Evolutionary conservation across 2,113 vertebrate genomes (phyloP), one percentile per base, ranked within the genome.

Genomic region (Heterocephalus glaber): DNA sequence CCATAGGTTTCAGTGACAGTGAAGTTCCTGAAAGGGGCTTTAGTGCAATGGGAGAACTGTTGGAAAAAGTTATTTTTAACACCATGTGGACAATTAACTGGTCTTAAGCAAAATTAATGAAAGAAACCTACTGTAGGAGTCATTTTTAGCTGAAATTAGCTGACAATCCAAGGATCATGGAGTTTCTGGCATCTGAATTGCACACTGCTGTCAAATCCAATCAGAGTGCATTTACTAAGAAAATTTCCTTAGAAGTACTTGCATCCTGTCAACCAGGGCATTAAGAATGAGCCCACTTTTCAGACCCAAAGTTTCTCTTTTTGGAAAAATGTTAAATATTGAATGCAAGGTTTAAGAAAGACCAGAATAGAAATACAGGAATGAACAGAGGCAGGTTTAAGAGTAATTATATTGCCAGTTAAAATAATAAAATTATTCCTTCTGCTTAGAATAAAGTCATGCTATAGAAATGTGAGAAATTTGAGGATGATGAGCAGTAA

Each of bases 61-160:
- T 66, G 65, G 35, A 68, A 93, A 94, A 82, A 24, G 20, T 68
- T 56, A 54, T 72, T 94, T 83, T 92, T 92, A 94, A 97, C 65
- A 81, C 35, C 56, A 28, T 77, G 52, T 30, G 54, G 56, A 56
- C 81, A 92, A 81, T 93, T 92, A 95, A 14, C 81, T 54, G 52
- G 72, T 93, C 63, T 86, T 95, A 89, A 76, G 72, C 89, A 56
- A 92, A 83, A 49, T 86, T 94, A 92, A 90, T 89, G 22, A 87
- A 77, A 96, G 82, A 72, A 90, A 24, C 38, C 54, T 93, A 66
- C 65, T 10, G 61, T 82, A 93, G 86, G 58, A 92, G 49, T 94
- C 9, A n/a, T 93, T 88, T 95, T 97, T 96, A 97, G 86, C 52
- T 63, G 68, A 92, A 83, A 89, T 90, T 90, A 89, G 83, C 60